phyloP scores from a whole-genome alignment of 1,140 invertebrate species.

The Acromyrmex echinatior region DNA sequence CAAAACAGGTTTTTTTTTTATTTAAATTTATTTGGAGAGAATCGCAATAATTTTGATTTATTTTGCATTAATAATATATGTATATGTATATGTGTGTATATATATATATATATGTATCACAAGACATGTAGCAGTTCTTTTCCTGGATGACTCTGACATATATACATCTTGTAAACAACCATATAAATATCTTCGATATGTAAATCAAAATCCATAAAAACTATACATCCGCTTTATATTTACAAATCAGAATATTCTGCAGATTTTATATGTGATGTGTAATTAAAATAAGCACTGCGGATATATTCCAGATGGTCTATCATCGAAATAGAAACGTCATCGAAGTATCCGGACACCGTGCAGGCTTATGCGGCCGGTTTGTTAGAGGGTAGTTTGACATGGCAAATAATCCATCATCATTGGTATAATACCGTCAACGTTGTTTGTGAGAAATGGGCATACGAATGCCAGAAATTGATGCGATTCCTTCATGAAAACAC shows the following conservation, averaged over 20 bases:
- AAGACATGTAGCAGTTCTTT: not conserved
- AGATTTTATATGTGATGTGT: not conserved
- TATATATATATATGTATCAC: too few species aligned
- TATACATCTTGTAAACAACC: not conserved
- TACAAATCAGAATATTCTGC: slow-evolving; percentile 10
- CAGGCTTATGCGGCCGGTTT: slow-evolving; percentile 96
- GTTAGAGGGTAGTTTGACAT: slow-evolving; percentile 94
- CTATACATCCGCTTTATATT: not conserved
- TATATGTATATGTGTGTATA: not conserved
- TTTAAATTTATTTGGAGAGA: not conserved
- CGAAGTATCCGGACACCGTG: slow-evolving; percentile 90
- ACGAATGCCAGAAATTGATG: slow-evolving; percentile 90
- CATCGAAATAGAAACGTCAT: slow-evolving; percentile 92
- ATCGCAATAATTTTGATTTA: not conserved
- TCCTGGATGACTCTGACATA: not conserved
- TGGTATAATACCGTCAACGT: slow-evolving; percentile 92
- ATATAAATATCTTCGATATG: slow-evolving; percentile 3
- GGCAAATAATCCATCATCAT: slow-evolving; percentile 93
- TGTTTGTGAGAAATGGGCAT: slow-evolving; percentile 89
- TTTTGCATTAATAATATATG: not conserved
- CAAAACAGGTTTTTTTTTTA: not conserved
- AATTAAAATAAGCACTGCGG: slow-evolving; percentile 34
- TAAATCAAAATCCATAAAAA: not conserved
- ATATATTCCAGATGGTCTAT: slow-evolving; percentile 90
- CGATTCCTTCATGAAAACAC: slow-evolving; percentile 90